Conservation (phyloP, 2,888 invertebrate species). For the Thalpophila matura region DNA sequence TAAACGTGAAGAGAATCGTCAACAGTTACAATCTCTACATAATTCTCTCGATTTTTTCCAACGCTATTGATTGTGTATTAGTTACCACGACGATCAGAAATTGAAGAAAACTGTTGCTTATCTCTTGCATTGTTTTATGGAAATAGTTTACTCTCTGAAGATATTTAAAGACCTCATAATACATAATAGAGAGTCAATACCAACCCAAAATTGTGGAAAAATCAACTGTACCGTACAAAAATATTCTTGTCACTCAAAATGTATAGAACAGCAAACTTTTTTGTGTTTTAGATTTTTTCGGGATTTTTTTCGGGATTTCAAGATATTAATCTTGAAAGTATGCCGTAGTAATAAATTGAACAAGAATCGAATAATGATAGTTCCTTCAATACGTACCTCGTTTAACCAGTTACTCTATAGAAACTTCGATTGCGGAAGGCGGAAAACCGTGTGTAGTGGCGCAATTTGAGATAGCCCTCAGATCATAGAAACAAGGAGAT, state of each 20-base stretch:
- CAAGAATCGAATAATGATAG: too few species aligned
- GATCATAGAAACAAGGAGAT: background rate
- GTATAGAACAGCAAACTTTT: too few species aligned
- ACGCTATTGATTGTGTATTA: slow-evolving; percentile 22
- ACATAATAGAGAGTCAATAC: too few species aligned
- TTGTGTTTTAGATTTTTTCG: too few species aligned
- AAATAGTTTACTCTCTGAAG: slow-evolving; percentile 14
- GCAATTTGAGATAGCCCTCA: background rate
- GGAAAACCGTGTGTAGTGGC: background rate
- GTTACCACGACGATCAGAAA: slow-evolving; percentile 35
- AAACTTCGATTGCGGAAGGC: background rate
- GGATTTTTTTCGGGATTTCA: too few species aligned
- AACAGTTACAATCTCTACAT: slow-evolving; percentile 22
- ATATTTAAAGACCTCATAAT: background rate
- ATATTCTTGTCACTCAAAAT: too few species aligned
- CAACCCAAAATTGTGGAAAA: too few species aligned
- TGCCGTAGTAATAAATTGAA: too few species aligned
- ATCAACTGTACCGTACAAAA: too few species aligned
- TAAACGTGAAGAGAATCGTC: slow-evolving; percentile 4
- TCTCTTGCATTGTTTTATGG: slow-evolving; percentile 33
- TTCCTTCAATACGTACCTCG: too few species aligned
- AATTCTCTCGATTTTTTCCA: background rate
- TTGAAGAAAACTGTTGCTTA: slow-evolving; percentile 32
- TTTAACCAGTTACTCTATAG: too few species aligned
- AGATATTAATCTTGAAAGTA: too few species aligned